Evolutionary conservation across 2,113 vertebrate species (phyloP), one percentile per base, ranked within the genome.

Genomic region (Orthochromis malagaraziensis): DNA sequence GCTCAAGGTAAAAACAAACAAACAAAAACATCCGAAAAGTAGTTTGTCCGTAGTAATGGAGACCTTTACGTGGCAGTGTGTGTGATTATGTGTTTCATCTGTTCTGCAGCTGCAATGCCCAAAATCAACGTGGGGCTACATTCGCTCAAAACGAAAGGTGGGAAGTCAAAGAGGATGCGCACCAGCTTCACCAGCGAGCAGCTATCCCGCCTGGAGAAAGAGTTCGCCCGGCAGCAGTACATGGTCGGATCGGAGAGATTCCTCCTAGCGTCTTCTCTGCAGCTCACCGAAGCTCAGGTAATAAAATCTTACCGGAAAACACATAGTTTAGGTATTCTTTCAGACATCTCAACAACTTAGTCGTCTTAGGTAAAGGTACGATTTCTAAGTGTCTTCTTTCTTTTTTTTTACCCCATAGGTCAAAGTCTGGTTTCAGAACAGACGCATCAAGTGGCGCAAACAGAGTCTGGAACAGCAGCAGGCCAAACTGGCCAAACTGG

Each of bases 101-200:
- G 9, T 16, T 49, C 14, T 81, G 19, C 95, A 97, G 97, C 96
- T 26, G 83, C 94, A 4, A 55, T 96, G 83, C 94, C 96, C 47
- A 96, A 95, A 90, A 91, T 94, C 42, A 94, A 83, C 89, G 81
- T 89, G 1, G 93, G 90, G 4, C 11, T 96, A 5, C 96, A 96
- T 1, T 24, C 92, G 1, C 91, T 95, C 80, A 96, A 96, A 90
- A 92, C 84, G 81, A 97, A 97, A 93, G 84, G 87, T 0, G 95
- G 96, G 5, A 98, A 97, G 60, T 96, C 96, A 11, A 97, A 98
- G 53, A 91, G 97, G 1, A 97, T 96, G 94, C 94, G 97, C 89
- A 97, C 97, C 49, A 97, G 96, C 73, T 97, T 98, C 94, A 97
- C 96, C 92, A 97, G 96, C 6, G 97, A 98, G 55, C 97, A 98